phyloP scores from a whole-genome alignment of 2,113 vertebrate species.

The Cyphomyrus plagiostoma region DNA sequence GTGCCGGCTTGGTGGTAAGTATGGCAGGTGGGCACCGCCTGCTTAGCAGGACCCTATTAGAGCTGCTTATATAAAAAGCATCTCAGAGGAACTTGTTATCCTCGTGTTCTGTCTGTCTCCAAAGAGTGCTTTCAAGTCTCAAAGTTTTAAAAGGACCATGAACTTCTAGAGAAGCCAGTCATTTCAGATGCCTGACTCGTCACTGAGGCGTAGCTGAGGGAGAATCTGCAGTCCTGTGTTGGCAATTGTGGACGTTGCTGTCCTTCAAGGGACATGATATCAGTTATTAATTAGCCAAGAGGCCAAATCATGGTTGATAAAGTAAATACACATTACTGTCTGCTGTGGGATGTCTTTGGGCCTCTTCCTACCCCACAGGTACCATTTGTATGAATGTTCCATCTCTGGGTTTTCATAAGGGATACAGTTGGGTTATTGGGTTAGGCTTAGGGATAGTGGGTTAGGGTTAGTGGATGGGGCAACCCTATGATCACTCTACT shows the following conservation, averaged over 20 bases:
- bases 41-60: neutral
- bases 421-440: neutral
- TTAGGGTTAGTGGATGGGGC: neutral
- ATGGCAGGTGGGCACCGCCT: neutral
- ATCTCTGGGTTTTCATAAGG: neutral
- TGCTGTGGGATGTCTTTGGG: neutral
- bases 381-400: neutral
- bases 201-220: neutral
- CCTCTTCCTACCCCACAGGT: neutral
- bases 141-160: neutral
- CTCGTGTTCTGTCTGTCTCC: neutral
- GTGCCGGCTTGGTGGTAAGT: neutral
- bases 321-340: neutral
- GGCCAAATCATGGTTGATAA: neutral
- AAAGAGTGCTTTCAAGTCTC: neutral
- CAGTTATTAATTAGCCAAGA: neutral
- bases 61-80: neutral
- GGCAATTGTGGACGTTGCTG: neutral
- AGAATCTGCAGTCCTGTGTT: neutral
- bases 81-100: conserved; percentile 18
- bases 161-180: neutral
- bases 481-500: neutral
- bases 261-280: neutral
- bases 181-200: neutral
- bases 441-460: neutral